Base-by-base conservation (phyloP, 2,113 vertebrate species). In the Anarhynchus alexandrinus region DNA sequence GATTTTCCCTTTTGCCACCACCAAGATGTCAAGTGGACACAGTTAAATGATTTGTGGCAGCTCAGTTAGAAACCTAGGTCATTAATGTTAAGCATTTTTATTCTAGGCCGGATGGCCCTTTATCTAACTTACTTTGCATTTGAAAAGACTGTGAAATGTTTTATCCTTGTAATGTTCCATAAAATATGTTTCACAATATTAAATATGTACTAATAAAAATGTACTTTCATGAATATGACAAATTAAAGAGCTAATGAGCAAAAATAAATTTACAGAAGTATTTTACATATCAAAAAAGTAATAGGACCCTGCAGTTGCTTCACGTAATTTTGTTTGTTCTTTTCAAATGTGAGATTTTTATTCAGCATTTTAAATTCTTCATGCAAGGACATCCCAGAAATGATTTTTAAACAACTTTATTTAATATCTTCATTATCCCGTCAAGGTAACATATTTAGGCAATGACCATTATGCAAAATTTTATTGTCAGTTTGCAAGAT, bases 251-350 rank as follows among this genome's bases (percentile, higher is more conserved):
- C 79, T 79, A 96, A 96, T 94, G 82, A 96, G 51, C 25, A 74
- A 86, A 94, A 96, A 86, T 92, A 95, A 89, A 85, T 90, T 81
- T 93, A 12, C 67, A 91, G 40, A 85, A 74, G 10, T 74, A 65
- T 87, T 97, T 96, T 97, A 86, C 70, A 96, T 95, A 96, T 94
- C 62, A 96, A 96, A 97, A 82, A 96, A 80, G 15, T 57, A 96
- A 89, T 34, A 71, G 6, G 7, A 38, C 18, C 29, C 15, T 93
- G 25, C 32, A 52, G 38, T 85, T 78, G 47, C 65, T 95, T 80
- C 51, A 85, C 20, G 67, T 96, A 72, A 93, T 97, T 97, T 93
- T 91, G 58, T 76, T 89, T 77, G 22, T 38, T 88, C 49, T 82
- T 96, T 94, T 82, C 62, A 95, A 94, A 84, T 76, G 30, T 71